Conservation (phyloP, 2,888 invertebrate genomes). For the Camponotus fellah region DNA sequence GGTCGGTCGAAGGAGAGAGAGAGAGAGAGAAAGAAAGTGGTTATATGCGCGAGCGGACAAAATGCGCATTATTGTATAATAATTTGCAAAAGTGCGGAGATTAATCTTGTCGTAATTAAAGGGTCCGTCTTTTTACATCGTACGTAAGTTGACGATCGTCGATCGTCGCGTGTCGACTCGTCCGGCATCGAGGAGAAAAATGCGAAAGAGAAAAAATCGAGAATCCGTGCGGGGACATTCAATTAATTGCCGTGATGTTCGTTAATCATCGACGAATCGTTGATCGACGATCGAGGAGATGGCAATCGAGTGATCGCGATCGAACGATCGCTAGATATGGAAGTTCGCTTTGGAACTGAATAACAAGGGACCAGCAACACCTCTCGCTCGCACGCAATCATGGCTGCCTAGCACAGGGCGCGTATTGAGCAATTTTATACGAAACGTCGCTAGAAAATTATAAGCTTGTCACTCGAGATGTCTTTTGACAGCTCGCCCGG, state of each 20-base stretch:
- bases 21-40: constrained; percentile 44
- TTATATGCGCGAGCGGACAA: constrained; percentile 61
- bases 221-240: neutral
- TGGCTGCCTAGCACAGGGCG: constrained; percentile 84
- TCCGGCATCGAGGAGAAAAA: neutral
- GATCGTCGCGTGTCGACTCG: neutral
- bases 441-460: constrained; percentile 70
- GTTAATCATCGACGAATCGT: constrained; percentile 1
- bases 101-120: constrained; percentile 17
- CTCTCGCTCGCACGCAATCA: constrained; percentile 83
- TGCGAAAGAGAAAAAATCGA: neutral
- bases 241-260: constrained; percentile 16
- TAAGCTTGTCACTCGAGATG: constrained; percentile 59
- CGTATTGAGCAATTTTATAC: constrained; percentile 78
- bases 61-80: neutral
- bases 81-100: constrained; percentile 26
- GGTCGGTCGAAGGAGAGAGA: constrained; percentile 8
- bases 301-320: neutral
- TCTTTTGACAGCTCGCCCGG: constrained; percentile 54
- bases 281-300: neutral
- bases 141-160: neutral
- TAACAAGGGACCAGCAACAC: constrained; percentile 72
- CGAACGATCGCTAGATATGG: constrained; percentile 41
- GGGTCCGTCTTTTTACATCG: neutral
- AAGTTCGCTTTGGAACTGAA: constrained; percentile 34